These are phyloP conservation scores for Catonia carolina DNA, from an alignment of 2,888 invertebrate species.

Conservation along the genomic window DNA sequence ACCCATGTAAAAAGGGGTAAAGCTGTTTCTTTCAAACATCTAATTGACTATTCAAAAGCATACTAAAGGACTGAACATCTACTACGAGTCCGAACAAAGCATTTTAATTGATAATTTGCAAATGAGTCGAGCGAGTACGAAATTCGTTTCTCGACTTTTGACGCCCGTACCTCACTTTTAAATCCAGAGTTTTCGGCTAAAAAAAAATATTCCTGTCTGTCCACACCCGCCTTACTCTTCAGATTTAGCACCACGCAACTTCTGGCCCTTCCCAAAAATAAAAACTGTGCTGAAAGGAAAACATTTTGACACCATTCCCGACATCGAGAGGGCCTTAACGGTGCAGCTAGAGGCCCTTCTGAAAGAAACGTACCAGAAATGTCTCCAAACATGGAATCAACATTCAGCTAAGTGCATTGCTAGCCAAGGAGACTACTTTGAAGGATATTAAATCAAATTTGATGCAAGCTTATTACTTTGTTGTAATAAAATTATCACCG, in stretches of 20 bases:
- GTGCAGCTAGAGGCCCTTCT: background rate
- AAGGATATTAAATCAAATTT: background rate
- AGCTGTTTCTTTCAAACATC: background rate
- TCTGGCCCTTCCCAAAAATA: too few relatives aligned
- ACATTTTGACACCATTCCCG: too few relatives aligned
- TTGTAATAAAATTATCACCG: background rate
- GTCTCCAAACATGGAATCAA: background rate
- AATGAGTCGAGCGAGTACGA: background rate
- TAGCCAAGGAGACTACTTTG: background rate
- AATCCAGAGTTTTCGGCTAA: background rate
- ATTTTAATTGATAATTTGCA: background rate
- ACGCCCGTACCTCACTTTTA: background rate
- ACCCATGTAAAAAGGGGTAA: background rate
- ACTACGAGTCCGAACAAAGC: background rate
- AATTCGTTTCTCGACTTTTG: constrained; percentile 3
- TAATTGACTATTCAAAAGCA: background rate
- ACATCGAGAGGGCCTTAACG: background rate
- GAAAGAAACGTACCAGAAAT: background rate
- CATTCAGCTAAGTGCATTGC: background rate
- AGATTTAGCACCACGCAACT: too few relatives aligned
- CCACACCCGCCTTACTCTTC: too few relatives aligned
- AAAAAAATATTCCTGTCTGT: background rate
- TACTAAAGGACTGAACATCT: background rate
- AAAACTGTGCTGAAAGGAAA: too few relatives aligned
- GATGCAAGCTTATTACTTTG: constrained; percentile 1